phyloP scores from a whole-genome alignment of 2,888 invertebrate genomes.

The Tubulanus polymorphus region DNA sequence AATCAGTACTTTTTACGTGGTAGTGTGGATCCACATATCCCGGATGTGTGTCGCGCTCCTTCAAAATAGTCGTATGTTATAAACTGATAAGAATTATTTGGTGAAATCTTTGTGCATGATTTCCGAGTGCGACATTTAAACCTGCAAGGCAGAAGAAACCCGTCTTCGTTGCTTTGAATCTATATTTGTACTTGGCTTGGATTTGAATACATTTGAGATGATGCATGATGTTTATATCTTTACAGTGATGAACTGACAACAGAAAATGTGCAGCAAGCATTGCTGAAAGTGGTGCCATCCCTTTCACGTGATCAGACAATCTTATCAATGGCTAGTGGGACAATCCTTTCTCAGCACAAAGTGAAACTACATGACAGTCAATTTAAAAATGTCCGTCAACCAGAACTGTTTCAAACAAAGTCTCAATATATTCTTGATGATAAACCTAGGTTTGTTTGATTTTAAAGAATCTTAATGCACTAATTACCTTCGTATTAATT shows the following conservation, averaged over 20 bases:
- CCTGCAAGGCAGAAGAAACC: too few species aligned
- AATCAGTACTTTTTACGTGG: too few species aligned
- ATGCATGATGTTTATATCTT: conserved; percentile 7
- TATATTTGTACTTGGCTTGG: not conserved
- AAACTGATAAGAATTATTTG: too few species aligned
- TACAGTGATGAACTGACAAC: conserved; percentile 33
- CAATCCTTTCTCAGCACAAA: conserved; percentile 36
- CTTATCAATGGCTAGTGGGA: conserved; percentile 26
- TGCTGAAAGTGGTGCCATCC: conserved; percentile 27
- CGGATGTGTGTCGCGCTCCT: too few species aligned
- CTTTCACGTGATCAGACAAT: conserved; percentile 23
- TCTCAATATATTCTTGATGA: conserved; percentile 35
- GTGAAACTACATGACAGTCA: conserved; percentile 27
- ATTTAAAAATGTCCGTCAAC: conserved; percentile 24
- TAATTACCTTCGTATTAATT: too few species aligned
- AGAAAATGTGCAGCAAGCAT: conserved; percentile 28
- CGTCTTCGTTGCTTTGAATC: too few species aligned
- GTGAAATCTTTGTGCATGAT: too few species aligned
- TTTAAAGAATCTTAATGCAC: too few species aligned
- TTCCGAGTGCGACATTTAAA: too few species aligned
- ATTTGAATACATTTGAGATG: not conserved
- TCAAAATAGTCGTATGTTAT: too few species aligned
- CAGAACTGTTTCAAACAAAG: conserved; percentile 27
- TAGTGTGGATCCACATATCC: too few species aligned
- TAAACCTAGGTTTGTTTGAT: too few species aligned